These are phyloP conservation scores for Cranoglanis bouderius DNA, from an alignment of 2,113 vertebrate species.

Conservation along the genomic window DNA sequence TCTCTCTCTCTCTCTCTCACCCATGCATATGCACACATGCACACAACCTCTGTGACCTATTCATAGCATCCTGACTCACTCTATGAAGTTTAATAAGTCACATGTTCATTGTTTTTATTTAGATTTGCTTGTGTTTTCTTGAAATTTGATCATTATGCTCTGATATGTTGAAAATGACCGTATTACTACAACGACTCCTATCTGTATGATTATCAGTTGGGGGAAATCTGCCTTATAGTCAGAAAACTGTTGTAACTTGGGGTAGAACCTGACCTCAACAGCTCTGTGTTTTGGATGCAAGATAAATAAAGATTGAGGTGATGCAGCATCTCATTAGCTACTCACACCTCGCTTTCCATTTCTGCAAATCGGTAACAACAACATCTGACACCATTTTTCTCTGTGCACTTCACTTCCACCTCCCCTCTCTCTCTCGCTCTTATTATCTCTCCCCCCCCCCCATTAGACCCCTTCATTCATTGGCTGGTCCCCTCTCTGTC, in stretches of 20 bases:
- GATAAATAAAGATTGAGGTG: constrained; percentile 1
- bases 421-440: neutral
- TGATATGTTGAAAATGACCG: neutral
- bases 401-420: neutral
- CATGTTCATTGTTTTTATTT: neutral
- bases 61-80: constrained; percentile 11
- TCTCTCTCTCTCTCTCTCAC: neutral
- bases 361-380: neutral
- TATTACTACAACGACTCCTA: neutral
- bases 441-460: neutral
- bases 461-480: neutral
- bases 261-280: neutral
- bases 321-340: neutral
- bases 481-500: neutral
- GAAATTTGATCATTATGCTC: neutral
- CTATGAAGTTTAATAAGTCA: constrained; percentile 18
- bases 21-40: neutral
- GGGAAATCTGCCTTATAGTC: neutral
- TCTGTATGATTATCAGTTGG: neutral
- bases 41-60: neutral
- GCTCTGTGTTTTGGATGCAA: neutral
- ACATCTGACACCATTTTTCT: neutral
- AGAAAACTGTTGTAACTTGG: neutral
- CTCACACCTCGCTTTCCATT: neutral
- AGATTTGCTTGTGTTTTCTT: neutral